These are phyloP conservation scores for Erebia ligea DNA, from an alignment of 2,888 invertebrate genomes.

Conservation along the genomic window DNA sequence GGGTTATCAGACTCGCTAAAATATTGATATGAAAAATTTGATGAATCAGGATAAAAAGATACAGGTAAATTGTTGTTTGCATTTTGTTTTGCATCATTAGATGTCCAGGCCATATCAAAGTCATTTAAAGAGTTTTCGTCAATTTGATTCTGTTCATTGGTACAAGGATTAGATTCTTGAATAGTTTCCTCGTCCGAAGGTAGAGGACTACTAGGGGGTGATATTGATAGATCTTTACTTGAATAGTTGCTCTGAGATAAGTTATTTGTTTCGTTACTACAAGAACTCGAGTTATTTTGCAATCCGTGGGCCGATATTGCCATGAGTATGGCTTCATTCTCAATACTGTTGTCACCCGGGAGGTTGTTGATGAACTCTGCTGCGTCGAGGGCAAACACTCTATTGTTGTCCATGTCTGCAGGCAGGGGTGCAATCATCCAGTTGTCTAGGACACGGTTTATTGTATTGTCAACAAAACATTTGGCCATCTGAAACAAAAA, in stretches of 20 bases:
- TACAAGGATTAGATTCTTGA: constrained; percentile 38
- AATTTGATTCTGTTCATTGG: constrained; percentile 41
- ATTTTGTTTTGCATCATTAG: constrained; percentile 48
- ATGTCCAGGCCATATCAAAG: constrained; percentile 55
- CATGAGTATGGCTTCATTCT: constrained; percentile 89
- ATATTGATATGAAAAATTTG: constrained; percentile 55
- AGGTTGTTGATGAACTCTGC: constrained; percentile 81
- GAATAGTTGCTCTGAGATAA: constrained; percentile 38
- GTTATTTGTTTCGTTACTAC: constrained; percentile 45
- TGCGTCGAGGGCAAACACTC: constrained; percentile 68
- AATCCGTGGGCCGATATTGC: constrained; percentile 89
- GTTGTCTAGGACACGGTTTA: constrained; percentile 86
- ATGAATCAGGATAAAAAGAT: constrained; percentile 54
- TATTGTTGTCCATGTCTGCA: constrained; percentile 62
- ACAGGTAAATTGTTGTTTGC: constrained; percentile 49
- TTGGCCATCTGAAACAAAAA: constrained; percentile 78
- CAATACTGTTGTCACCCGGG: constrained; percentile 83
- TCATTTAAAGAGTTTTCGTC: constrained; percentile 50
- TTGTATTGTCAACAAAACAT: constrained; percentile 87
- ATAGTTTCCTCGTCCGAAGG: constrained; percentile 53
- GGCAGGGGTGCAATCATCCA: constrained; percentile 79
- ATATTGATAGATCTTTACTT: constrained; percentile 45
- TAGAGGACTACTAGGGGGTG: constrained; percentile 53
- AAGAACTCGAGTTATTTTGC: constrained; percentile 68
- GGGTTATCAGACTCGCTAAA: constrained; percentile 51